phyloP scores from a whole-genome alignment of 2,888 invertebrate species.

The Drosophila basisetae region DNA sequence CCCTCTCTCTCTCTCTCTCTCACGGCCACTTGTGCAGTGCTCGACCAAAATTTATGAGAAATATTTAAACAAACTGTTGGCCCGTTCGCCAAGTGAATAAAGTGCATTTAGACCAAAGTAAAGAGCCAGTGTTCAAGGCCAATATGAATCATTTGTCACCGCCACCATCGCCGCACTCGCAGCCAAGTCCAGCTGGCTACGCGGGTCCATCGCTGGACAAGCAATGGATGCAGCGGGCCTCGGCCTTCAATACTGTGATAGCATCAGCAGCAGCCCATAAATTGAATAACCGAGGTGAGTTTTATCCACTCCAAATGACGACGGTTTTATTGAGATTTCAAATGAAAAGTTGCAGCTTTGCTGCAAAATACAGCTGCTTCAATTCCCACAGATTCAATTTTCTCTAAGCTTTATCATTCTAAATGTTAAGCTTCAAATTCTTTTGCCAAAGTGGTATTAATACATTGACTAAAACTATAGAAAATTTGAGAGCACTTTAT shows the following conservation, averaged over 20 bases:
- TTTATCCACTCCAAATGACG: not conserved
- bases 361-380: not conserved
- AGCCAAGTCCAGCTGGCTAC: constrained; percentile 78
- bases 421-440: not conserved
- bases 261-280: constrained; percentile 85
- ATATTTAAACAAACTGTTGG: constrained; percentile 22
- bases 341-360: not conserved
- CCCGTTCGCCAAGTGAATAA: constrained; percentile 29
- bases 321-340: not conserved
- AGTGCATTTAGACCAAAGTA: constrained; percentile 34
- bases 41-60: constrained; percentile 19
- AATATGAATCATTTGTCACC: constrained; percentile 85
- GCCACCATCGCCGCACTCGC: constrained; percentile 85
- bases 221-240: constrained; percentile 85
- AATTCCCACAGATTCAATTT: not conserved
- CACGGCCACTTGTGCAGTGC: constrained; percentile 14
- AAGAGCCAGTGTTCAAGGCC: constrained; percentile 31
- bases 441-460: not conserved
- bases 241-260: constrained; percentile 84
- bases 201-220: constrained; percentile 80
- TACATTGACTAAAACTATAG: not conserved
- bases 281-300: constrained; percentile 83
- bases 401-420: not conserved
- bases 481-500: not conserved
- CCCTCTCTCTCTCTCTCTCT: not conserved